phyloP scores from a whole-genome alignment of 1,140 invertebrate species.

The Scaptomyza graminum region DNA sequence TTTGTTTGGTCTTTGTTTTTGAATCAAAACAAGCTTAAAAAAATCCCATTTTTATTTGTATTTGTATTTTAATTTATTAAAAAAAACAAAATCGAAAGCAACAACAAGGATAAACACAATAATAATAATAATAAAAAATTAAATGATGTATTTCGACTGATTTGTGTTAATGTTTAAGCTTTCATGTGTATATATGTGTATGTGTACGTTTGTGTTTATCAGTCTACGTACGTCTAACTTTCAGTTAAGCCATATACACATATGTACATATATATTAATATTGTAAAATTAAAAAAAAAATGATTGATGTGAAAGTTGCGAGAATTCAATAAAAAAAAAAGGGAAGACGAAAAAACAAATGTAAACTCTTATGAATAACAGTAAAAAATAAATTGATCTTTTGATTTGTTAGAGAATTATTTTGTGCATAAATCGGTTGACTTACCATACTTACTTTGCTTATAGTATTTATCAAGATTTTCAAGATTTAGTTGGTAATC shows the following conservation, averaged over 20 bases:
- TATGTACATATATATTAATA: slow-evolving; percentile 34
- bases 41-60: neutral
- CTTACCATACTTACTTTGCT: too few relatives aligned
- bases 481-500: too few relatives aligned
- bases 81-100: slow-evolving; percentile 30
- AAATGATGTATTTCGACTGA: slow-evolving; percentile 64
- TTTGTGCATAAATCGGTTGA: too few relatives aligned
- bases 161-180: slow-evolving; percentile 69
- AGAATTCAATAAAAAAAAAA: slow-evolving; percentile 22
- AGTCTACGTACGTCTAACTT: slow-evolving; percentile 4
- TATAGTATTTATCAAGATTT: too few relatives aligned
- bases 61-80: slow-evolving; percentile 47
- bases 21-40: neutral
- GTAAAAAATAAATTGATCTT: slow-evolving; percentile 10
- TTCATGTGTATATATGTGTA: slow-evolving; percentile 22
- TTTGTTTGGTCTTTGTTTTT: slow-evolving; percentile 2
- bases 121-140: slow-evolving; percentile 56
- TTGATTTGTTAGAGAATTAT: too few relatives aligned
- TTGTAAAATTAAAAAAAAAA: slow-evolving; percentile 45
- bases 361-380: slow-evolving; percentile 54
- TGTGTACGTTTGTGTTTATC: slow-evolving; percentile 3
- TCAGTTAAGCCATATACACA: slow-evolving; percentile 11
- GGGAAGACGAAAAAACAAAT: slow-evolving; percentile 26
- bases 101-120: slow-evolving; percentile 46
- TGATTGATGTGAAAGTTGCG: slow-evolving; percentile 14